phyloP scores from a whole-genome alignment of 1,140 invertebrate genomes.

The Drosophila orena region DNA sequence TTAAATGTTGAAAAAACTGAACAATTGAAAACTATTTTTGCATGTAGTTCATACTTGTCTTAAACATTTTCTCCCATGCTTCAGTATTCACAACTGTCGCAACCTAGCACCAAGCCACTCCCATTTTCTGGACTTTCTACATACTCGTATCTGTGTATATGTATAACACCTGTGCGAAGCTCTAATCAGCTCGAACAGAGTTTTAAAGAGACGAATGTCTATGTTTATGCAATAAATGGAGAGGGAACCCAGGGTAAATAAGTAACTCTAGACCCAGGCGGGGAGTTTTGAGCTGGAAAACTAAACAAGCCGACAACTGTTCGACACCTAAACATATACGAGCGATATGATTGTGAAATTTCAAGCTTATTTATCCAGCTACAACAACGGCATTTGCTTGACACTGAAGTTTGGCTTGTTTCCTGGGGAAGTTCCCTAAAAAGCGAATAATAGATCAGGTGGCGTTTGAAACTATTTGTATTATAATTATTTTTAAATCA shows the following conservation, averaged over 20 bases:
- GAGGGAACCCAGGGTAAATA: constrained; percentile 19
- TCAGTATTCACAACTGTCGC: constrained; percentile 30
- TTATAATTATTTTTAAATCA: too few relatives aligned
- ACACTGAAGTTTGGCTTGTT: constrained; percentile 29
- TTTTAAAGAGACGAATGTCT: constrained; percentile 55
- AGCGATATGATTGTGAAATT: constrained; percentile 60
- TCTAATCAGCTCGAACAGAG: constrained; percentile 66
- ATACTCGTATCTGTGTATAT: constrained; percentile 18
- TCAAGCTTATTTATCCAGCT: constrained; percentile 55
- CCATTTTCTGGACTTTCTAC: constrained; percentile 26
- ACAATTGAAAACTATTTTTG: not conserved
- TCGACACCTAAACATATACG: constrained; percentile 48
- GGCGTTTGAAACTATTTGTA: not conserved
- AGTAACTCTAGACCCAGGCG: constrained; percentile 30
- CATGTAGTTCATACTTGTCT: not conserved
- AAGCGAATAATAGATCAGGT: constrained; percentile 6
- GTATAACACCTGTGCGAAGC: constrained; percentile 58
- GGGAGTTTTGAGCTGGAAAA: constrained; percentile 37
- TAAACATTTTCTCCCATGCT: constrained; percentile 3
- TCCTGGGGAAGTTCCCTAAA: constrained; percentile 46
- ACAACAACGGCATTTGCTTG: constrained; percentile 13
- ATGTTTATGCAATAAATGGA: constrained; percentile 61
- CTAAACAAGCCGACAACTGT: constrained; percentile 69
- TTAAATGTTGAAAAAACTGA: not conserved
- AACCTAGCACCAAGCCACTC: constrained; percentile 41